Evolutionary conservation across 2,113 vertebrate species (phyloP).

Genomic region (Craseonycteris thonglongyai): DNA sequence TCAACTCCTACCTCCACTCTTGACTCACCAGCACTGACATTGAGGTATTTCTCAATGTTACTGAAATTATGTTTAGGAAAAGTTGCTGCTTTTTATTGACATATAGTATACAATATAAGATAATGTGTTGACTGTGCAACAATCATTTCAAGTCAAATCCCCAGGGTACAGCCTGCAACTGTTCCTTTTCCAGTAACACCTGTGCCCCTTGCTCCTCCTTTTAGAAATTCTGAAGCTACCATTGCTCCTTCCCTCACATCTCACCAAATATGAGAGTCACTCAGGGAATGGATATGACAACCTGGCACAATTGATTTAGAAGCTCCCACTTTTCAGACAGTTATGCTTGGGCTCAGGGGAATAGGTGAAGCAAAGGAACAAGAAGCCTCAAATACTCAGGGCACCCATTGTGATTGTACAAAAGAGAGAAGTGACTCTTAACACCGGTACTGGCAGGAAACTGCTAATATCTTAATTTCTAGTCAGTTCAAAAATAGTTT

Average conservation of each 20-base stretch:
- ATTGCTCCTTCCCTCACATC: neutral
- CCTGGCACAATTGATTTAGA: neutral
- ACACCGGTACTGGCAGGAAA: neutral
- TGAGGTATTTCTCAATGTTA: neutral
- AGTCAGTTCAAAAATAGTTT: neutral
- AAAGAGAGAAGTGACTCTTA: neutral
- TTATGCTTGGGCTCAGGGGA: neutral
- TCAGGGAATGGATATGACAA: neutral
- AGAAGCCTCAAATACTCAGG: neutral
- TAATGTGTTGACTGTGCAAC: neutral
- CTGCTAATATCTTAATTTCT: neutral
- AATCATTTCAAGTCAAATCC: neutral
- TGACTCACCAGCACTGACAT: neutral
- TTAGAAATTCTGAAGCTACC: neutral
- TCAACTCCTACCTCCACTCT: rapidly evolving
- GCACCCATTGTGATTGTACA: neutral
- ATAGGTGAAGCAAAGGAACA: neutral
- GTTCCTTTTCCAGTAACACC: neutral
- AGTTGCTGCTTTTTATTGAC: neutral
- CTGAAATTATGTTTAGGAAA: neutral
- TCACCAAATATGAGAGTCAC: neutral
- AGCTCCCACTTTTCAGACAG: neutral
- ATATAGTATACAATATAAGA: neutral
- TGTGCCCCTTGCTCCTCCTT: neutral
- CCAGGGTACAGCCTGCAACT: neutral